Evolutionary conservation across 2,888 invertebrate species (phyloP).

Genomic region (Aporophyla nigra): DNA sequence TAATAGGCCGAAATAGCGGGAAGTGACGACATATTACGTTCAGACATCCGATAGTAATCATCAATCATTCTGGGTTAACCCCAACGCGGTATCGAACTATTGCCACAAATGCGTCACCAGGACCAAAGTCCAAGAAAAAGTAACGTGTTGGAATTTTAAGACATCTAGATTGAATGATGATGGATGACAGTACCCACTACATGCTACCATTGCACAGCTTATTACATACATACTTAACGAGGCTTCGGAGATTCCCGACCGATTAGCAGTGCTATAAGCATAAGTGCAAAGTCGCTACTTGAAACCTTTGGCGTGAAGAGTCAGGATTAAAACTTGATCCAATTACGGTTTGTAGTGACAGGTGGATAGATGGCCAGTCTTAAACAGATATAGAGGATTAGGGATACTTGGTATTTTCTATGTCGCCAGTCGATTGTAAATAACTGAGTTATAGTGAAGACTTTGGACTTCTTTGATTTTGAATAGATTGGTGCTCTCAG

Average conservation of each 20-base stretch:
- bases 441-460: background rate
- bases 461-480: background rate
- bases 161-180: slow-evolving; percentile 52
- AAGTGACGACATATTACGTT: slow-evolving; percentile 2
- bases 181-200: slow-evolving; percentile 9
- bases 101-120: slow-evolving; percentile 43
- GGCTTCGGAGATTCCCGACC: slow-evolving; percentile 22
- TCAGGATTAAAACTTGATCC: slow-evolving; percentile 52
- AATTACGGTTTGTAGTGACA: slow-evolving; percentile 42
- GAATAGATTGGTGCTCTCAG: too few relatives aligned
- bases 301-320: slow-evolving; percentile 57
- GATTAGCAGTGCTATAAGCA: slow-evolving; percentile 39
- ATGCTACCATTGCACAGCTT: slow-evolving; percentile 31
- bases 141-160: slow-evolving; percentile 58
- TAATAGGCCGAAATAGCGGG: background rate
- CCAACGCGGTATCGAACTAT: slow-evolving; percentile 30
- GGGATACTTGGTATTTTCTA: background rate
- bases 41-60: slow-evolving; percentile 19
- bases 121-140: slow-evolving; percentile 46
- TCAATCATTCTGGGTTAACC: slow-evolving; percentile 32
- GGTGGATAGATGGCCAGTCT: slow-evolving; percentile 17
- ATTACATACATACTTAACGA: slow-evolving; percentile 40
- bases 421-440: background rate
- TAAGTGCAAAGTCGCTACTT: slow-evolving; percentile 44
- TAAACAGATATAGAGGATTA: slow-evolving; percentile 23